Percentiles rank a stretch among this genome's conserved stretches.
Evolutionary conservation across 30 jellyfish, hydroid and myxozoan species (phyloP).

Genomic region (Cassiopea xamachana): DNA sequence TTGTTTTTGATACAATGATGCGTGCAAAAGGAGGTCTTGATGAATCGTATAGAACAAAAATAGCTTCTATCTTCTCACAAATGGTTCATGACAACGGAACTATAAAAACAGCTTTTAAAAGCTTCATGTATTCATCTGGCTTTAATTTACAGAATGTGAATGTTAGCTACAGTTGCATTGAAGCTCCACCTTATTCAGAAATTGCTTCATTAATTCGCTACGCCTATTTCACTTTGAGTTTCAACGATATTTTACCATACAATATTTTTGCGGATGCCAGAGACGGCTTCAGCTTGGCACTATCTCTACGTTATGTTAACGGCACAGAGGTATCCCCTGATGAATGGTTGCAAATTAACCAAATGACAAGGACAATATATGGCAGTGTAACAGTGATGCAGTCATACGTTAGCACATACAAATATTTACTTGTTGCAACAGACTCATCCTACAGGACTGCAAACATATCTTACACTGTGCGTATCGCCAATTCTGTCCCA

Average conservation of each 20-base stretch:
- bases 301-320: constrained; percentile 43
- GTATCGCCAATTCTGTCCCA: constrained; percentile 35
- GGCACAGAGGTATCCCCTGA: constrained; percentile 69
- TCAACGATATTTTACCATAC: constrained; percentile 25
- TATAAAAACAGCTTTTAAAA: constrained; percentile 22
- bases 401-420: not conserved
- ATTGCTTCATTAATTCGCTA: constrained; percentile 22
- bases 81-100: constrained; percentile 28
- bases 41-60: constrained; percentile 70
- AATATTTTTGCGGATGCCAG: constrained; percentile 40
- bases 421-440: constrained; percentile 63
- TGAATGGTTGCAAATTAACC: constrained; percentile 85
- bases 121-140: constrained; percentile 26
- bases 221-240: constrained; percentile 58
- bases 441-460: constrained; percentile 91
- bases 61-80: constrained; percentile 62
- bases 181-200: constrained; percentile 78
- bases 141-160: constrained; percentile 28
- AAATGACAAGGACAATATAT: constrained; percentile 47
- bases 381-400: constrained; percentile 70
- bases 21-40: constrained; percentile 68
- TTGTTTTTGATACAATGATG: constrained; percentile 52
- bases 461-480: constrained; percentile 64
- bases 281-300: constrained; percentile 33
- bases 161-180: constrained; percentile 85